Conservation (phyloP, 2,113 vertebrate genomes). For the Amblyopsis rosae region DNA sequence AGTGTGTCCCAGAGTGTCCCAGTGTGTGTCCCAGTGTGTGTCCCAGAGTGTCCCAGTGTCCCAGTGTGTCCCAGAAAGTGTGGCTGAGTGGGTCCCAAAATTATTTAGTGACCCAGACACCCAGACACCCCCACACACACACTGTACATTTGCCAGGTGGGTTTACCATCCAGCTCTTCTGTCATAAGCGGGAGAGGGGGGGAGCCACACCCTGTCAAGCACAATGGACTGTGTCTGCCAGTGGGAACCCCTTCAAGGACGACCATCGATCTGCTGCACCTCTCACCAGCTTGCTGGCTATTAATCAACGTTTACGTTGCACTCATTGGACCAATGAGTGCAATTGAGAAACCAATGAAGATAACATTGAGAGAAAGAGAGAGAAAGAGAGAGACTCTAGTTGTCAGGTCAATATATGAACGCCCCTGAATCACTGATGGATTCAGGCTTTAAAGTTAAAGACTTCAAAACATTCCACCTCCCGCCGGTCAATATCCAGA, state of each 20-base stretch:
- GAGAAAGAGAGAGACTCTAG: background rate
- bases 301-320: slow-evolving; percentile 61
- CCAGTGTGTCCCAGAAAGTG: too few relatives aligned
- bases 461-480: slow-evolving; percentile 51
- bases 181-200: slow-evolving; percentile 61
- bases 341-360: slow-evolving; percentile 3
- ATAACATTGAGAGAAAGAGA: slow-evolving; percentile 26
- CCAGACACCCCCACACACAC: slow-evolving; percentile 17
- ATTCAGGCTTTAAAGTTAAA: slow-evolving; percentile 51
- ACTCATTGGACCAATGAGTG: slow-evolving; percentile 7
- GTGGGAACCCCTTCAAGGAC: slow-evolving; percentile 68
- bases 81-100: too few relatives aligned
- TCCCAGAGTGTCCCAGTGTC: too few relatives aligned
- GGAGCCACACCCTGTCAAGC: slow-evolving; percentile 64
- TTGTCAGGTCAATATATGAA: slow-evolving; percentile 59
- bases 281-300: slow-evolving; percentile 43
- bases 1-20: too few relatives aligned
- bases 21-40: too few relatives aligned
- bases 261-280: slow-evolving; percentile 62
- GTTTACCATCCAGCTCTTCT: slow-evolving; percentile 45
- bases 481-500: slow-evolving; percentile 45
- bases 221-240: slow-evolving; percentile 60
- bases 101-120: background rate
- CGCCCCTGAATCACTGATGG: slow-evolving; percentile 46
- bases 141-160: slow-evolving; percentile 47